Base-by-base conservation (phyloP, 2,797 vertebrate species). In the Diplodus sargus region DNA sequence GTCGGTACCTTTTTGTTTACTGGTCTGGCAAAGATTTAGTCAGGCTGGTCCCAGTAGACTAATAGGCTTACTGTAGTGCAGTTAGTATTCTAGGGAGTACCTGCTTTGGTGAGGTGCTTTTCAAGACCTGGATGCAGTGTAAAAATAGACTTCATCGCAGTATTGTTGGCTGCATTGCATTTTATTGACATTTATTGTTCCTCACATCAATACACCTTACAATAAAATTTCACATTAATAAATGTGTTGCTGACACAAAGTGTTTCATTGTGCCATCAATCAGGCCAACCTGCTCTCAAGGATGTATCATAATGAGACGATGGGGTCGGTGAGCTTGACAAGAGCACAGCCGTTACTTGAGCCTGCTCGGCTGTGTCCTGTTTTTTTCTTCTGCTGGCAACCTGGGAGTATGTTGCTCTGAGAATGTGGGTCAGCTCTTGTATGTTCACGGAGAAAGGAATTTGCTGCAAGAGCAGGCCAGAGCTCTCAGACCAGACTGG, bases 391-490 rank as follows among this genome's bases (percentile, higher is more conserved):
- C 48, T 65, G 53, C 78, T 77, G 65, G 76, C 66, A 83, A 85
- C 83, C 81, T 89, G 79, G 69, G 78, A 87, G 80, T 87, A 76
- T 69, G 74, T 88, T 87, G 78, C 86, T 89, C 10, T 7, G 30
- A 87, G 90, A 93, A 95, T 94, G 85, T 95, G 91, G 93, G 93
- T 94, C 92, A 94, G 68, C 78, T 67, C 87, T 88, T 87, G 83
- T 77, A 74, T 87, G 81, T 90, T 81, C 72, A 66, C 1, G 0
- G 58, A 77, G 58, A 88, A 69, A 80, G 84, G 82, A 91, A 89
- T 89, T 88, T 87, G 86, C 83, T 64, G 79, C 83, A 84, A 79
- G 78, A 88, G 76, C 83, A 82, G 60, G 76, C 34, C 48, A 79
- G 69, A 75, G 61, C 60, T 76, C 71, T 77, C 10, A 71, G 68